phyloP scores from a whole-genome alignment of 2,113 vertebrate species.

The Atlantisia rogersi region DNA sequence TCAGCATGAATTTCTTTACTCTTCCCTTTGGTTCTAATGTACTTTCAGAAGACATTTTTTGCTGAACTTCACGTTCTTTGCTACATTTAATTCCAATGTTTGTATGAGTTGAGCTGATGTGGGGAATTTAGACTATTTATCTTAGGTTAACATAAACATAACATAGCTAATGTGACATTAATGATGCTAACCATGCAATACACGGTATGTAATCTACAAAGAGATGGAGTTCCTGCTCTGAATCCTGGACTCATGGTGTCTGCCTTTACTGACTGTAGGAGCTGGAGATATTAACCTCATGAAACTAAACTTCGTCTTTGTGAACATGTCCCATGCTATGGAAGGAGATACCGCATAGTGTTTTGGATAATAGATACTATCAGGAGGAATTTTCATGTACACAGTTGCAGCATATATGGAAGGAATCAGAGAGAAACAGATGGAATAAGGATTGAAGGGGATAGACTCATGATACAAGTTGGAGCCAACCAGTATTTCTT shows the following conservation, averaged over 20 bases:
- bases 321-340: not conserved
- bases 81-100: not conserved
- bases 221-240: not conserved
- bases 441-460: not conserved
- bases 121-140: not conserved
- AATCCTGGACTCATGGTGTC: not conserved
- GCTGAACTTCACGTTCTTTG: not conserved
- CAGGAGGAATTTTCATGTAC: not conserved
- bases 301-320: not conserved
- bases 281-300: not conserved
- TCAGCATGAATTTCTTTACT: not conserved
- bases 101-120: not conserved
- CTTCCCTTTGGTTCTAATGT: not conserved
- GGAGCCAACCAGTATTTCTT: not conserved
- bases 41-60: not conserved
- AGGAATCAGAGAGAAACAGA: not conserved
- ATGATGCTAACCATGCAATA: not conserved
- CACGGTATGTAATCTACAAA: not conserved
- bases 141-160: not conserved
- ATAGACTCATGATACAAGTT: not conserved
- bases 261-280: not conserved
- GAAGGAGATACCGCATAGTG: not conserved
- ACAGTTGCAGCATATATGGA: not conserved
- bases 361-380: not conserved
- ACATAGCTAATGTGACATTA: not conserved